Conservation (phyloP, 2,113 vertebrate species). For the Candoia aspera region DNA sequence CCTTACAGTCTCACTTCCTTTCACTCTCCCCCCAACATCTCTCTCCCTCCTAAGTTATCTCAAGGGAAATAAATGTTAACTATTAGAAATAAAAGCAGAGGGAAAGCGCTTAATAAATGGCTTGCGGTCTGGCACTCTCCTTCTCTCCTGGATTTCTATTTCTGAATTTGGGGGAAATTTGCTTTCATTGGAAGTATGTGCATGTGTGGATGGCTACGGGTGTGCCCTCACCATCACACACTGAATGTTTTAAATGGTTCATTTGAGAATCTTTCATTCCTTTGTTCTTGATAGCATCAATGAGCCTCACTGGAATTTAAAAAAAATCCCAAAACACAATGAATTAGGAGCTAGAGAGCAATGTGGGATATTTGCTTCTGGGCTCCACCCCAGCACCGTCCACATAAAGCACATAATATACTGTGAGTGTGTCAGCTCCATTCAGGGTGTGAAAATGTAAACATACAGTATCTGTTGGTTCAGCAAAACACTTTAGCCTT, state of each 20-base stretch:
- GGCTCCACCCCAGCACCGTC: neutral
- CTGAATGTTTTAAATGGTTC: constrained; percentile 21
- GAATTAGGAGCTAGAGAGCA: constrained; percentile 13
- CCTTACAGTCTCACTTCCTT: no score
- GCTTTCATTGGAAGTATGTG: neutral
- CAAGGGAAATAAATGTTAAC: neutral
- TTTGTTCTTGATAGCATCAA: neutral
- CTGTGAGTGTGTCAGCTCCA: constrained; percentile 45
- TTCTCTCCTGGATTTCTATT: neutral
- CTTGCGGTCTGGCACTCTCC: neutral
- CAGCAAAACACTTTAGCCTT: constrained; percentile 42
- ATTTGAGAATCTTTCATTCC: constrained; percentile 3
- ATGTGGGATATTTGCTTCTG: constrained; percentile 1
- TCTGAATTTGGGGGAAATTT: neutral
- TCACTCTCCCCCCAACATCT: no score
- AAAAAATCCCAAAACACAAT: neutral
- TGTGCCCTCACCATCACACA: neutral
- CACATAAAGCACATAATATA: constrained; percentile 48
- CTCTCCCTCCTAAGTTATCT: neutral
- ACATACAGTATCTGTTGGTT: constrained; percentile 45
- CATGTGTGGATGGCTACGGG: neutral
- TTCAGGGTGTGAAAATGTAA: constrained; percentile 44
- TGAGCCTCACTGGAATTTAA: neutral
- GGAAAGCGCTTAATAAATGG: neutral
- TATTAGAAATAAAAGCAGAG: neutral